Conservation (phyloP, 2,113 vertebrate species). For the Propithecus coquereli region DNA sequence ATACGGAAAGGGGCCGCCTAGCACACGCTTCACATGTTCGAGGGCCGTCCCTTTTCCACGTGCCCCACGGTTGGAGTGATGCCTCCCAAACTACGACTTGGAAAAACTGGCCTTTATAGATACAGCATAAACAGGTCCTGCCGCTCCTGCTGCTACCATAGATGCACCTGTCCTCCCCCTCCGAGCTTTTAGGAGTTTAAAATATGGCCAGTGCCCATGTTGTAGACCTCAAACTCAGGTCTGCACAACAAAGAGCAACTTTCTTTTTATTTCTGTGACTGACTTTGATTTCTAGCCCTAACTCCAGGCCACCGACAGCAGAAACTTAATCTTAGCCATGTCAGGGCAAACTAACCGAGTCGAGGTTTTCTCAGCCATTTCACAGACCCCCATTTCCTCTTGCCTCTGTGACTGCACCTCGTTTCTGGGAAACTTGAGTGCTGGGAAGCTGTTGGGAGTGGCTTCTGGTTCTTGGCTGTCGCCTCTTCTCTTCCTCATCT, state of each 20-base stretch:
- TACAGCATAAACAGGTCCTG: neutral
- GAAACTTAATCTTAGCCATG: neutral
- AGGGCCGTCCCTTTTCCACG: neutral
- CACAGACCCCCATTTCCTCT: neutral
- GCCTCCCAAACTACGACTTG: neutral
- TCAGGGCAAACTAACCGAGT: neutral
- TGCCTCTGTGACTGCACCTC: neutral
- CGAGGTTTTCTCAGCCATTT: neutral
- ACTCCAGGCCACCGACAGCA: neutral
- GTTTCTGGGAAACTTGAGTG: neutral
- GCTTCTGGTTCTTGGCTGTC: neutral
- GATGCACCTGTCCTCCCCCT: neutral
- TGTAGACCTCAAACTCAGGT: neutral
- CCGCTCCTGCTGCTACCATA: neutral
- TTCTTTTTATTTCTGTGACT: neutral
- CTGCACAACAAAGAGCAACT: neutral
- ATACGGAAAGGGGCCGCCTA: neutral
- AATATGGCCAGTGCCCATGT: neutral
- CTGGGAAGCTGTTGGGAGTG: neutral
- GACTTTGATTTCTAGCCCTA: neutral
- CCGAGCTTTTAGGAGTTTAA: neutral
- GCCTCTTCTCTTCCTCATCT: neutral
- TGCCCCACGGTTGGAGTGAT: neutral
- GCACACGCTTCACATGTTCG: fast-evolving
- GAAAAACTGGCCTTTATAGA: neutral